These are phyloP conservation scores for Callimorpha dominula DNA, from an alignment of 2,888 invertebrate genomes.

Conservation along the genomic window DNA sequence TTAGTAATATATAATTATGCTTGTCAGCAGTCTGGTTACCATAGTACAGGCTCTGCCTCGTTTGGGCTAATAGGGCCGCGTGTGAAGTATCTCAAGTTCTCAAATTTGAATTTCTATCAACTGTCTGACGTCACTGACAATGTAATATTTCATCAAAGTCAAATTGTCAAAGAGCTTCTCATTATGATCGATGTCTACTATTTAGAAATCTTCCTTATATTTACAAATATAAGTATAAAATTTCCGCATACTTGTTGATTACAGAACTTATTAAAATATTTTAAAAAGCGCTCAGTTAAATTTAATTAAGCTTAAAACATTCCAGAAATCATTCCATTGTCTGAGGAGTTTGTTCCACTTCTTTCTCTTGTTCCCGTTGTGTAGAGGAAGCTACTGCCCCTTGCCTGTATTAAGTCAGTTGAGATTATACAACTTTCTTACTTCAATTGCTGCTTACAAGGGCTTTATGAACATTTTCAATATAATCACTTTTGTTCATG, in stretches of 20 bases:
- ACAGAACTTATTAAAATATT: conserved; percentile 56
- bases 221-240: not conserved
- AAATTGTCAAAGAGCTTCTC: not conserved
- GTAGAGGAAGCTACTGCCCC: conserved; percentile 32
- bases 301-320: conserved; percentile 51
- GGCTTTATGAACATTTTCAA: conserved; percentile 30
- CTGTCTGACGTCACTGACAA: too few species aligned
- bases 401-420: conserved; percentile 26
- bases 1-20: too few species aligned
- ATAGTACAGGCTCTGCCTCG: too few species aligned
- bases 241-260: conserved; percentile 39
- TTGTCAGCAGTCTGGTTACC: too few species aligned
- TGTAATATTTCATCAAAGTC: not conserved
- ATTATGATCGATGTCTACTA: too few species aligned
- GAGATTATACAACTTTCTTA: conserved; percentile 45
- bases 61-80: too few species aligned
- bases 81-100: too few species aligned
- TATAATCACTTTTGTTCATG: conserved; percentile 35
- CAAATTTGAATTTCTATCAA: too few species aligned
- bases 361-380: conserved; percentile 27
- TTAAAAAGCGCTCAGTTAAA: conserved; percentile 49
- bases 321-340: conserved; percentile 52
- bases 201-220: not conserved
- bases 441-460: conserved; percentile 38
- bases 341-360: conserved; percentile 40